Evolutionary conservation across 2,888 invertebrate genomes (phyloP).

Genomic region (Lacanobia wlatinum): DNA sequence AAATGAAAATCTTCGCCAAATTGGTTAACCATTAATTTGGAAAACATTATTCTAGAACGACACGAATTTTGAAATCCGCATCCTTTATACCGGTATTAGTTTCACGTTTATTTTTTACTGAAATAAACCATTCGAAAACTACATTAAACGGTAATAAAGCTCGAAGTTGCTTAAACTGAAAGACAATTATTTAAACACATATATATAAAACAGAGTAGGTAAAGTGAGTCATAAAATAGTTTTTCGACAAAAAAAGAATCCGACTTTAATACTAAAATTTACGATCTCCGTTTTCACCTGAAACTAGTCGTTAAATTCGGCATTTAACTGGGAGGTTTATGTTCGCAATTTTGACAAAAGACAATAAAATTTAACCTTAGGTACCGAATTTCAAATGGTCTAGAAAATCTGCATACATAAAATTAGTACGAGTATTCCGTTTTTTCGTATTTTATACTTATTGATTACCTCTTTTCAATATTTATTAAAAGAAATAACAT

Average conservation of each 20-base stretch:
- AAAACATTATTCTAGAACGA: slow-evolving; percentile 67
- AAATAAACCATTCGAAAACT: not conserved
- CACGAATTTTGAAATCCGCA: slow-evolving; percentile 44
- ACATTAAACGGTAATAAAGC: not conserved
- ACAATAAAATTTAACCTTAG: slow-evolving; percentile 47
- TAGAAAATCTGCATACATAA: slow-evolving; percentile 19
- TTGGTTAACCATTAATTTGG: slow-evolving; percentile 84
- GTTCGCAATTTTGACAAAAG: slow-evolving; percentile 49
- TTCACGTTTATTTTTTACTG: slow-evolving; percentile 18
- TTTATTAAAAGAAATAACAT: no score
- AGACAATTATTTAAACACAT: slow-evolving; percentile 6
- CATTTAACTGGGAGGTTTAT: slow-evolving; percentile 51
- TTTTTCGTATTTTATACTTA: no score
- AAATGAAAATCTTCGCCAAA: slow-evolving; percentile 86
- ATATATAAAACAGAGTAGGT: slow-evolving; percentile 9
- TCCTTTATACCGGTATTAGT: slow-evolving; percentile 17
- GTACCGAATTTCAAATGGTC: slow-evolving; percentile 27
- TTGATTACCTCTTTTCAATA: no score
- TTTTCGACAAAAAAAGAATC: slow-evolving; percentile 34
- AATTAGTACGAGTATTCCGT: no score
- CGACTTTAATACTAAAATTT: slow-evolving; percentile 49
- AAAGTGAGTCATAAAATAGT: slow-evolving; percentile 31
- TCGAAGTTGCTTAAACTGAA: not conserved
- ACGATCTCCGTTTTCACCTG: slow-evolving; percentile 52
- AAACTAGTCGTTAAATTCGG: slow-evolving; percentile 57